phyloP scores from a whole-genome alignment of 2,113 vertebrate species.

The Xiphorhynchus elegans region DNA sequence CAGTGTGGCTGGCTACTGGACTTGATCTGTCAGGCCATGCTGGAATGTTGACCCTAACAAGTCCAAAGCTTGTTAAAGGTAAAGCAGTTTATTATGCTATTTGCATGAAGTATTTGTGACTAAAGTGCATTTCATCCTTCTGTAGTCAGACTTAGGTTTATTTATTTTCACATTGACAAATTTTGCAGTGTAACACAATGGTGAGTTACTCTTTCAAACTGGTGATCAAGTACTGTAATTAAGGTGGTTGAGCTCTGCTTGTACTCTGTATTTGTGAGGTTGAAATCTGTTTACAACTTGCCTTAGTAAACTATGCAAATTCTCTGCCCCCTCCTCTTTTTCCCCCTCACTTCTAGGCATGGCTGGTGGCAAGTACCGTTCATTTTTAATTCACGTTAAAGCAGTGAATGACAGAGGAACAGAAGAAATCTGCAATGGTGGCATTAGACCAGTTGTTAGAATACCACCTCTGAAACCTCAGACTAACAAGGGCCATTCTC shows the following conservation, averaged over 20 bases:
- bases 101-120: background rate
- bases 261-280: background rate
- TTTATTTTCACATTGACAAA: background rate
- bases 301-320: background rate
- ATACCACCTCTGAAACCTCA: slow-evolving; percentile 92
- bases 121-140: background rate
- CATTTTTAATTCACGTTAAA: slow-evolving; percentile 98
- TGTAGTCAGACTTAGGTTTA: background rate
- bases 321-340: rapidly evolving
- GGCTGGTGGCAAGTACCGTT: slow-evolving; percentile 98
- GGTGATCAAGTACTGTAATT: background rate
- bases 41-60: slow-evolving; percentile 96
- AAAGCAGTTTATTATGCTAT: background rate
- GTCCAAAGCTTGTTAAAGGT: slow-evolving; percentile 99
- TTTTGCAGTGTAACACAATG: background rate
- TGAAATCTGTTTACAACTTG: background rate
- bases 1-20: slow-evolving; percentile 96
- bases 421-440: slow-evolving; percentile 85
- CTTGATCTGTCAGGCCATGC: slow-evolving; percentile 97
- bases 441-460: slow-evolving; percentile 88
- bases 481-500: slow-evolving; percentile 88
- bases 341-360: slow-evolving; percentile 79
- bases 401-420: slow-evolving; percentile 89
- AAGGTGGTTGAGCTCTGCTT: background rate
- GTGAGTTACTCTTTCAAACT: background rate